phyloP scores from a whole-genome alignment of 2,888 invertebrate species.

The Polymixis lichenea region DNA sequence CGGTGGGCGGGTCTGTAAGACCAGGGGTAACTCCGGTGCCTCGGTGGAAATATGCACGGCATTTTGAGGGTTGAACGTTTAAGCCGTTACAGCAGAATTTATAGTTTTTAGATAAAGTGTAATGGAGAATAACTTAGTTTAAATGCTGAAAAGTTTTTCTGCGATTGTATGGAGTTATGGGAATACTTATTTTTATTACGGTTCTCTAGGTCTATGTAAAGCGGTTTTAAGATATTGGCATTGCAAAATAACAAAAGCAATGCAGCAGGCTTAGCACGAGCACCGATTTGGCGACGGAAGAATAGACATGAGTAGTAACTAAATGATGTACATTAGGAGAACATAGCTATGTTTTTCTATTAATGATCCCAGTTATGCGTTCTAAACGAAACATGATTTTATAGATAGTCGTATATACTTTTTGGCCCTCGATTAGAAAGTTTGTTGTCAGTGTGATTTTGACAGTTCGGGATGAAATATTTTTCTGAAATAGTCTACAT shows the following conservation, averaged over 20 bases:
- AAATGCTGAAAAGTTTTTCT: slow-evolving; percentile 71
- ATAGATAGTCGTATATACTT: too few species aligned
- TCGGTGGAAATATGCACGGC: slow-evolving; percentile 76
- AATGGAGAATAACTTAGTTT: slow-evolving; percentile 80
- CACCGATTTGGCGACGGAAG: too few species aligned
- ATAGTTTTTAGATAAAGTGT: slow-evolving; percentile 87
- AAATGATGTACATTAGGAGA: too few species aligned
- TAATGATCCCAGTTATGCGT: too few species aligned
- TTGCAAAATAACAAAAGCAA: slow-evolving; percentile 10
- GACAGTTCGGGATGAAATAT: too few species aligned
- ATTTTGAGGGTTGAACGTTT: slow-evolving; percentile 82
- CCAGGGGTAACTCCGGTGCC: slow-evolving; percentile 75
- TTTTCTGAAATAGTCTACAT: too few species aligned
- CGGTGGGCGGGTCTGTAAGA: slow-evolving; percentile 81
- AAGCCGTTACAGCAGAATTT: slow-evolving; percentile 83
- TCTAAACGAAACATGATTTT: too few species aligned
- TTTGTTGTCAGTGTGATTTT: too few species aligned
- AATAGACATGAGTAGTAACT: too few species aligned
- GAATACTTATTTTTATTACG: slow-evolving; percentile 52
- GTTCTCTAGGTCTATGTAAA: slow-evolving; percentile 49
- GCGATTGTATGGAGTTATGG: slow-evolving; percentile 64
- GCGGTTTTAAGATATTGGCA: slow-evolving; percentile 33
- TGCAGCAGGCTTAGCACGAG: too few species aligned
- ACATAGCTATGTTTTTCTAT: too few species aligned
- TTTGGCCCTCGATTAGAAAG: too few species aligned